phyloP scores from a whole-genome alignment of 2,113 vertebrate genomes.

The Dicerorhinus sumatrensis region DNA sequence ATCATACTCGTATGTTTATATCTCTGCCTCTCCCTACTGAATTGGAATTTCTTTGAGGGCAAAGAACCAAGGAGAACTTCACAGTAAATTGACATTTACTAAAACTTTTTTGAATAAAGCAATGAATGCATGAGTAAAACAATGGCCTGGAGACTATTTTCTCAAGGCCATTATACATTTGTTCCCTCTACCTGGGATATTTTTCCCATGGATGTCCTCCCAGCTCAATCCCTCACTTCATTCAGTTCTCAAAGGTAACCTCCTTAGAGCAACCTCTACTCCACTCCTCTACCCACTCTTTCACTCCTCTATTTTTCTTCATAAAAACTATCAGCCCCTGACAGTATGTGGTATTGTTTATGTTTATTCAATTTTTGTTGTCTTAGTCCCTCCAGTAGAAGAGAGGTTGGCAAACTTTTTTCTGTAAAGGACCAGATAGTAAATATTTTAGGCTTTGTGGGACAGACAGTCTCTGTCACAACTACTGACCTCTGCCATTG shows the following conservation, averaged over 20 bases:
- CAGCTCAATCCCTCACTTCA: background rate
- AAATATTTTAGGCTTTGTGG: background rate
- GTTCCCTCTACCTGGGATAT: background rate
- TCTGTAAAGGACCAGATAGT: background rate
- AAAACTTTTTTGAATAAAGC: background rate
- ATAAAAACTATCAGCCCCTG: background rate
- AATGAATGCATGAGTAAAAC: background rate
- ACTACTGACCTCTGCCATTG: background rate
- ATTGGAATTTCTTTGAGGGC: background rate
- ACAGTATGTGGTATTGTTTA: background rate
- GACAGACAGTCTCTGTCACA: background rate
- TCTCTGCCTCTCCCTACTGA: background rate
- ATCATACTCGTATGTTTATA: background rate
- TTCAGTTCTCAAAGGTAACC: background rate
- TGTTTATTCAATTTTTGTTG: background rate
- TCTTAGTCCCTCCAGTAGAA: background rate
- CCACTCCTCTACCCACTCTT: background rate
- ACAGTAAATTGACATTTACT: background rate
- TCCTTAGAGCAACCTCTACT: background rate
- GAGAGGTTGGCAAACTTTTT: background rate
- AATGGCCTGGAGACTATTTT: background rate
- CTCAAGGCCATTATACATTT: background rate
- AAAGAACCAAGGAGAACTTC: background rate
- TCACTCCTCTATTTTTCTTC: background rate
- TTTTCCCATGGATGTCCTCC: background rate